phyloP scores from a whole-genome alignment of 1,140 invertebrate species.

The Anthonomus grandis region DNA sequence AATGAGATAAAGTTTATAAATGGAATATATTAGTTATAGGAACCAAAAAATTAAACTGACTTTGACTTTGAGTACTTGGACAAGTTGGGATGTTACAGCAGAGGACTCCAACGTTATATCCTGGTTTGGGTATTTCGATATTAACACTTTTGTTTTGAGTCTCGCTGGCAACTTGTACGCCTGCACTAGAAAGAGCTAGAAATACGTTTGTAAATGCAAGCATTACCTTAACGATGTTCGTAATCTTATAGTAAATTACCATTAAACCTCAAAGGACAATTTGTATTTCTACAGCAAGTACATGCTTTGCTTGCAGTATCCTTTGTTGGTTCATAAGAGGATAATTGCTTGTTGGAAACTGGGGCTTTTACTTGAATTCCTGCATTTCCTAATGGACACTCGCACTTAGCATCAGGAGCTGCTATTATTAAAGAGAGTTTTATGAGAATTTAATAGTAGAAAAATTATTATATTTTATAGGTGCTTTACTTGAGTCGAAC shows the following conservation, averaged over 20 bases:
- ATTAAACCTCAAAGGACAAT: too few relatives aligned
- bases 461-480: too few relatives aligned
- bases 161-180: constrained; percentile 8
- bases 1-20: background rate
- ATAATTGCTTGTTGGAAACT: background rate
- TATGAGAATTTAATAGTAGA: too few relatives aligned
- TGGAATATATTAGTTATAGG: background rate
- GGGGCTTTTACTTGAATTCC: background rate
- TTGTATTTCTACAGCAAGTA: constrained; percentile 1
- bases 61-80: constrained; percentile 6
- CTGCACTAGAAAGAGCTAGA: constrained; percentile 1
- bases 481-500: too few relatives aligned
- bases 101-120: background rate
- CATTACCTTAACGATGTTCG: too few relatives aligned
- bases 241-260: too few relatives aligned
- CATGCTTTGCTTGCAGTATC: constrained; percentile 8
- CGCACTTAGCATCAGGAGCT: too few relatives aligned
- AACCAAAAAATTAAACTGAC: background rate
- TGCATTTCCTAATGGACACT: too few relatives aligned
- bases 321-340: background rate
- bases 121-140: background rate
- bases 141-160: background rate
- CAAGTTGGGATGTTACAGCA: background rate
- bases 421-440: too few relatives aligned
- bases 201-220: too few relatives aligned